These are phyloP conservation scores for Ceyx margarethae DNA, from an alignment of 2,113 vertebrate species.

Conservation along the genomic window DNA sequence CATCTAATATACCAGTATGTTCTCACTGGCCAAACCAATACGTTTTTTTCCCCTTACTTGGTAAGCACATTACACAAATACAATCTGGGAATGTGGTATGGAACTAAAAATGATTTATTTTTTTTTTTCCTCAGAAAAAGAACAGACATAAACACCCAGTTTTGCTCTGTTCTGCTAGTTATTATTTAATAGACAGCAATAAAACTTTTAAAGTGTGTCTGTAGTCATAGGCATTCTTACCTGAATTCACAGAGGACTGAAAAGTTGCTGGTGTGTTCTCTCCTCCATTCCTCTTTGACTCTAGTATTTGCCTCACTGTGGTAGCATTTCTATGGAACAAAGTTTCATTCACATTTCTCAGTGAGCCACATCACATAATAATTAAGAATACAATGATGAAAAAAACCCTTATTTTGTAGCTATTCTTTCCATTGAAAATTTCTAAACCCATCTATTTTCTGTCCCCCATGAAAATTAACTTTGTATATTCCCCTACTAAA, in stretches of 20 bases:
- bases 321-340: slow-evolving; percentile 66
- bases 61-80: neutral
- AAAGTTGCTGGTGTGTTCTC: slow-evolving; percentile 67
- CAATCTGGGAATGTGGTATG: neutral
- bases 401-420: neutral
- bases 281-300: slow-evolving; percentile 76
- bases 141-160: neutral
- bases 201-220: neutral
- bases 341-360: slow-evolving; percentile 11
- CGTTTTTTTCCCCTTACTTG: neutral
- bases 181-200: neutral
- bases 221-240: slow-evolving; percentile 34
- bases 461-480: neutral
- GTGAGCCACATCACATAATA: neutral
- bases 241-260: slow-evolving; percentile 71
- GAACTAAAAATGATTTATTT: neutral
- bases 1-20: neutral
- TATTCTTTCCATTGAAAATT: neutral
- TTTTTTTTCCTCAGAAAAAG: neutral
- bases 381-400: neutral
- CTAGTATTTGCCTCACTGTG: slow-evolving; percentile 82
- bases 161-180: neutral
- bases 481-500: neutral
- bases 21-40: neutral
- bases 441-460: neutral